Percentiles rank a stretch among this genome's conserved stretches.
These are phyloP conservation scores for Plecotus auritus DNA, from an alignment of 2,113 vertebrate species.

Conservation along the genomic window DNA sequence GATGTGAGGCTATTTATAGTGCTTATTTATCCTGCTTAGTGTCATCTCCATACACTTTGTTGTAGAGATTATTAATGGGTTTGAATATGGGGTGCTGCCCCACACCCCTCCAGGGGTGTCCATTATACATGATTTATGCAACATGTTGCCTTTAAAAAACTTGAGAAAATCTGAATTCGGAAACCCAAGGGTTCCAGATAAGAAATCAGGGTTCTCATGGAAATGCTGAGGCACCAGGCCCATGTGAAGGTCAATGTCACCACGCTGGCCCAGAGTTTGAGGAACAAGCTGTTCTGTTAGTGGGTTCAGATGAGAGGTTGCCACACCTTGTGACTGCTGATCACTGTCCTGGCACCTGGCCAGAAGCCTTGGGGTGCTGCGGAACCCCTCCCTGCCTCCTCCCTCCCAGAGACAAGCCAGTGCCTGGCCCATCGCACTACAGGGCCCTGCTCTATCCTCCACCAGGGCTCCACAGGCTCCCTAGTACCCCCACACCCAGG, in stretches of 20 bases:
- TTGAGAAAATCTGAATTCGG: neutral
- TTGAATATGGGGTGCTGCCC: neutral
- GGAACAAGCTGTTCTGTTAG: neutral
- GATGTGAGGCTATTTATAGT: neutral
- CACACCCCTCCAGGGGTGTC: neutral
- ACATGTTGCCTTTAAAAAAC: neutral
- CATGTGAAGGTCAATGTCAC: fast-evolving
- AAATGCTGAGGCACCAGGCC: neutral
- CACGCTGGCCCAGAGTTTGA: fast-evolving
- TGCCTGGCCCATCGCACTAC: fast-evolving
- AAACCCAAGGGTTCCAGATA: neutral
- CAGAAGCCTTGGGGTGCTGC: neutral
- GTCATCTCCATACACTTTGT: neutral
- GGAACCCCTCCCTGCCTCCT: neutral
- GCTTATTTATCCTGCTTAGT: neutral
- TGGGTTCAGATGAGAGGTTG: neutral
- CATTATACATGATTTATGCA: neutral
- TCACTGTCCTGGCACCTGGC: fast-evolving
- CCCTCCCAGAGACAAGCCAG: neutral
- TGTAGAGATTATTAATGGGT: neutral
- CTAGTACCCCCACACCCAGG: neutral
- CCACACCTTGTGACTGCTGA: fast-evolving
- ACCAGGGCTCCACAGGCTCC: neutral
- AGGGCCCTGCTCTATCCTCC: neutral
- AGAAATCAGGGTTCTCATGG: neutral